phyloP scores from a whole-genome alignment of 2,888 invertebrate genomes.

The Tinea semifulvella region DNA sequence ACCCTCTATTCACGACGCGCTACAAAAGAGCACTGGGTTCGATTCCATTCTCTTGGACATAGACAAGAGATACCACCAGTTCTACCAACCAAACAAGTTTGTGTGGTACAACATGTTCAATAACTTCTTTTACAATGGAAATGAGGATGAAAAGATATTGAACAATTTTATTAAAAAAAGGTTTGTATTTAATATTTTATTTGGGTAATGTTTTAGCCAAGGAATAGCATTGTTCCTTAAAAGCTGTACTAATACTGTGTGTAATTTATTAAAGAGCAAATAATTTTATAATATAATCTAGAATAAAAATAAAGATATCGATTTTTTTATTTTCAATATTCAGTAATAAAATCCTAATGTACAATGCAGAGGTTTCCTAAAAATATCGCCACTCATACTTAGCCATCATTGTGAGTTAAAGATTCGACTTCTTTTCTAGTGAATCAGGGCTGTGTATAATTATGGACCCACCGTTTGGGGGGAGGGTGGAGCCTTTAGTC shows the following conservation, averaged over 20 bases:
- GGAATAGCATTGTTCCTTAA: no score
- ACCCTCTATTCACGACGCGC: constrained; percentile 81
- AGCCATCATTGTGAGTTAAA: not conserved
- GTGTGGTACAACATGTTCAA: constrained; percentile 93
- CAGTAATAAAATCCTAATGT: no score
- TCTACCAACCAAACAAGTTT: constrained; percentile 71
- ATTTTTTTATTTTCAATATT: no score
- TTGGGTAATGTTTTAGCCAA: no score
- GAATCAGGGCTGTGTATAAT: constrained; percentile 66
- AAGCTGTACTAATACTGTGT: no score
- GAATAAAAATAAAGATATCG: no score
- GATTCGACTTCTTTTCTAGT: constrained; percentile 29
- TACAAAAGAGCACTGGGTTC: constrained; percentile 41
- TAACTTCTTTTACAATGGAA: constrained; percentile 79
- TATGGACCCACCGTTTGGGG: constrained; percentile 93
- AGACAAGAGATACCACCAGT: constrained; percentile 76
- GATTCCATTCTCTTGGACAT: constrained; percentile 80
- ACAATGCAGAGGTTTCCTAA: no score
- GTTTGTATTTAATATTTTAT: constrained; percentile 23
- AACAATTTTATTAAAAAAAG: constrained; percentile 68
- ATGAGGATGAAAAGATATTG: constrained; percentile 63
- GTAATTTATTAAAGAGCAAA: no score
- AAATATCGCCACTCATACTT: no score
- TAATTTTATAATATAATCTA: no score
- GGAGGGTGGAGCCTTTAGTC: constrained; percentile 82